A percentile compares a stretch with the other conserved stretches of the same genome.
These are phyloP conservation scores for Nanorana parkeri DNA, from an alignment of 2,113 vertebrate genomes.

Conservation along the genomic window DNA sequence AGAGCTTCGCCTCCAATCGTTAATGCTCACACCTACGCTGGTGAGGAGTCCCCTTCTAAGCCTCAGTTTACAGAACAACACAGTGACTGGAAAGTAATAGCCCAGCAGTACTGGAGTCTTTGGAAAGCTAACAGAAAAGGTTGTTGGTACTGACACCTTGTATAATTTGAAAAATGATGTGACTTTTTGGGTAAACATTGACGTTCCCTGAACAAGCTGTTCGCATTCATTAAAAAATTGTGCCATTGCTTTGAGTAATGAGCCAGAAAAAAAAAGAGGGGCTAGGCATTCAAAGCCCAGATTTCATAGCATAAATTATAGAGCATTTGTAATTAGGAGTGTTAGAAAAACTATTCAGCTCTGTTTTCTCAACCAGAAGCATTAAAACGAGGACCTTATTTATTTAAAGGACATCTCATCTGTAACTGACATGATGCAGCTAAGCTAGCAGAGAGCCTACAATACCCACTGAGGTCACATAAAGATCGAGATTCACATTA, in stretches of 20 bases:
- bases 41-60: constrained; percentile 37
- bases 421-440: constrained; percentile 34
- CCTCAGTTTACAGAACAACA: constrained; percentile 2
- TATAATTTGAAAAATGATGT: constrained; percentile 72
- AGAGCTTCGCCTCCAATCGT: neutral
- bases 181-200: constrained; percentile 67
- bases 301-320: constrained; percentile 65
- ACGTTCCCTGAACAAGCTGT: constrained; percentile 65
- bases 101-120: constrained; percentile 25
- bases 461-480: constrained; percentile 23
- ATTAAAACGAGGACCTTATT: constrained; percentile 30
- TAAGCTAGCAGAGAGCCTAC: constrained; percentile 10
- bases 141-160: constrained; percentile 63
- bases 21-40: constrained; percentile 42
- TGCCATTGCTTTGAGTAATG: constrained; percentile 64
- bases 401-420: neutral
- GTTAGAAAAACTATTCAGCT: constrained; percentile 35
- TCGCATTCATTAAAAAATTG: constrained; percentile 70
- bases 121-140: constrained; percentile 63
- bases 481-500: neutral
- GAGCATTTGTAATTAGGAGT: constrained; percentile 50
- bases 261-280: constrained; percentile 65
- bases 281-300: constrained; percentile 62
- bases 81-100: constrained; percentile 35
- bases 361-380: constrained; percentile 35